Base-by-base conservation (phyloP, 2,888 invertebrate genomes). In the Cecidostiba fungosa region DNA sequence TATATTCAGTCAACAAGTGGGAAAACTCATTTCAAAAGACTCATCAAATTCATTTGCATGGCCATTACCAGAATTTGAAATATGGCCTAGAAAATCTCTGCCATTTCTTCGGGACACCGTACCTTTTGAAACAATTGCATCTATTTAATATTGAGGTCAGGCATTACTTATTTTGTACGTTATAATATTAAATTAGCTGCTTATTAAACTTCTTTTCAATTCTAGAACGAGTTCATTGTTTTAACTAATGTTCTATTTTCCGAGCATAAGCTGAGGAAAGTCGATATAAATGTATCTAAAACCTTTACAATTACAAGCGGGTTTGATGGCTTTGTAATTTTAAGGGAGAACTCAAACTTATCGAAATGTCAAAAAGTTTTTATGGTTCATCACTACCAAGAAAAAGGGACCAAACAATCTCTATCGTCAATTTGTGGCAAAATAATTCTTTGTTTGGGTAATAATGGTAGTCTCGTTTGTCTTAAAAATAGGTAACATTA, bases 381-480 rank as follows among this genome's bases (percentile, higher is more conserved):
- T 19, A 89, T 92, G 87, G 89, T 93, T 0, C 94, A 94, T 88
- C 94, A 95, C 90, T 91, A 93, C 59, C 90, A 90, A 43, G 89
- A 92, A 2, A 90, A 91, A 19, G 96, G 96, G 12, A 92, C 95
- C 0, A 90, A 90, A 69, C 92, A 92, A 73, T 95, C 95, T 0
- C 88, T 94, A 10, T 89, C 94, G 0, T 95, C 95, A 90, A 91
- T 91, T 0, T 43, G 78, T n/a, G 82, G 83, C 2, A 88, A 89
- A 76, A 91, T 90, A 43, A 89, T 94, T 1, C 86, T 95, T 16
- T 92, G 94, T 1, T 89, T 95, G 16, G 94, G 94, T 14, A 91
- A 92, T 90, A 94, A 94, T 88, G 91, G 88, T 88, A 94, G 87
- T 73, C 85, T 92, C n/a, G 36, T 88, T 90, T 89, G 79, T 76